Evolutionary conservation across 2,888 invertebrate species (phyloP).

Genomic region (Orthosia incerta): DNA sequence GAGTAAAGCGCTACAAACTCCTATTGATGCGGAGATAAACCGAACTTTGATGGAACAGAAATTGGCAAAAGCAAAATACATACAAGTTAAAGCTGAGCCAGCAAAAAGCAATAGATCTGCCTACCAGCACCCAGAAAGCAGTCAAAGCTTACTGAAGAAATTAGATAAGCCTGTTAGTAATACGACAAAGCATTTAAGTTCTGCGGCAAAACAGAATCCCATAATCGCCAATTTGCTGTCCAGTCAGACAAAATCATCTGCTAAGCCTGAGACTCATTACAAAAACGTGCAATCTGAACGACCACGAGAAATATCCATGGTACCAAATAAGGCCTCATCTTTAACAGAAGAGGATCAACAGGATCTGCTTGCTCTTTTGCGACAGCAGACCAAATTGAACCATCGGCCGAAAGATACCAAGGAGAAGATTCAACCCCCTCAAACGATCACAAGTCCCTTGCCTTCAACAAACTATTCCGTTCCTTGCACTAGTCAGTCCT

Average conservation of each 20-base stretch:
- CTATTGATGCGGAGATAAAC: conserved; percentile 45
- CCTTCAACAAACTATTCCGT: conserved; percentile 21
- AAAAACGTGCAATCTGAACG: conserved; percentile 34
- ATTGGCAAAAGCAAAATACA: conserved; percentile 26
- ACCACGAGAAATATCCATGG: conserved; percentile 4
- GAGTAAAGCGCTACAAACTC: conserved; percentile 37
- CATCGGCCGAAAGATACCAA: conserved; percentile 28
- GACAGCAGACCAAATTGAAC: conserved; percentile 76
- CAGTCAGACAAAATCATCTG: not conserved
- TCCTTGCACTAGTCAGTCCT: conserved; percentile 46
- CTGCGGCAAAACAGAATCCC: conserved; percentile 42
- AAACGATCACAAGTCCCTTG: conserved; percentile 31
- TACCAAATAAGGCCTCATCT: conserved; percentile 34
- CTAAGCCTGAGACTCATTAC: conserved; percentile 20
- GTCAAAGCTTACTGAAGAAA: conserved; percentile 34
- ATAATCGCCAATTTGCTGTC: conserved; percentile 43
- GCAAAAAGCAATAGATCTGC: conserved; percentile 14
- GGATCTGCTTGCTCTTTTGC: conserved; percentile 77
- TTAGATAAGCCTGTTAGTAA: conserved; percentile 27
- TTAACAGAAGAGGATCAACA: conserved; percentile 80
- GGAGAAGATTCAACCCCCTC: conserved; percentile 28
- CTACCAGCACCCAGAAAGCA: conserved; percentile 31
- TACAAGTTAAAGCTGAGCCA: conserved; percentile 29
- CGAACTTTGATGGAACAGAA: conserved; percentile 56
- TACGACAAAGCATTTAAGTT: not conserved